phyloP scores from a whole-genome alignment of 2,888 invertebrate species.

The Andrena flavipes region DNA sequence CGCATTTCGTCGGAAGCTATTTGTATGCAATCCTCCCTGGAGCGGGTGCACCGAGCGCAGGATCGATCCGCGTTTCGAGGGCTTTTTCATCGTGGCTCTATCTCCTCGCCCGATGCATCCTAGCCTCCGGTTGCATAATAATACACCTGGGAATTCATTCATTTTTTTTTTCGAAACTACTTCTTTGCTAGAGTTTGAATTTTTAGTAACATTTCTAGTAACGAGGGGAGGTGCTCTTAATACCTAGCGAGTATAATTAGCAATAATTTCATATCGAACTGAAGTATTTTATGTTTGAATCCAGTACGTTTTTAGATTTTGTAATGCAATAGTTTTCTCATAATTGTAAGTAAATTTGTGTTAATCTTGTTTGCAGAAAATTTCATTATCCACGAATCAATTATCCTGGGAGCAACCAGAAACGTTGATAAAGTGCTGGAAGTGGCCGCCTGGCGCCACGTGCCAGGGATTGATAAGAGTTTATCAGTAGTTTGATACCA shows the following conservation, averaged over 20 bases:
- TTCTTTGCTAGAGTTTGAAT: not conserved
- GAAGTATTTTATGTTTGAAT: not conserved
- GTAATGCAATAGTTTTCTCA: not conserved
- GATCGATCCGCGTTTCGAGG: constrained; percentile 65
- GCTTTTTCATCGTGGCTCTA: constrained; percentile 47
- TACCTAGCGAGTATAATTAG: not conserved
- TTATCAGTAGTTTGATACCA: not conserved
- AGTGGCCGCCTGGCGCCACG: constrained; percentile 10
- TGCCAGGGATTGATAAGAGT: not conserved
- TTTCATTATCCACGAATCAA: not conserved
- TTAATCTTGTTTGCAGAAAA: not conserved
- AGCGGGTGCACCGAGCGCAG: constrained; percentile 52
- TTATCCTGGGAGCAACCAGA: constrained; percentile 3
- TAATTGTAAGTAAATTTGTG: not conserved
- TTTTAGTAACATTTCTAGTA: not conserved
- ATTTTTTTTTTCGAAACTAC: not conserved
- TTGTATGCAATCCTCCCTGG: constrained; percentile 65
- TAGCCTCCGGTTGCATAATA: constrained; percentile 12
- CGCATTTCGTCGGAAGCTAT: constrained; percentile 50
- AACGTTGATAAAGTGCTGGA: not conserved
- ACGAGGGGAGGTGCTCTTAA: not conserved
- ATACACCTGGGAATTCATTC: not conserved
- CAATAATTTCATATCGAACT: not conserved
- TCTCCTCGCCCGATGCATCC: constrained; percentile 16
- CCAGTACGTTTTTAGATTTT: not conserved